A percentile compares a stretch with the other conserved stretches of the same genome.
Conservation (phyloP, 92 coral and sea anemone genomes). For the Siderastrea radians region DNA sequence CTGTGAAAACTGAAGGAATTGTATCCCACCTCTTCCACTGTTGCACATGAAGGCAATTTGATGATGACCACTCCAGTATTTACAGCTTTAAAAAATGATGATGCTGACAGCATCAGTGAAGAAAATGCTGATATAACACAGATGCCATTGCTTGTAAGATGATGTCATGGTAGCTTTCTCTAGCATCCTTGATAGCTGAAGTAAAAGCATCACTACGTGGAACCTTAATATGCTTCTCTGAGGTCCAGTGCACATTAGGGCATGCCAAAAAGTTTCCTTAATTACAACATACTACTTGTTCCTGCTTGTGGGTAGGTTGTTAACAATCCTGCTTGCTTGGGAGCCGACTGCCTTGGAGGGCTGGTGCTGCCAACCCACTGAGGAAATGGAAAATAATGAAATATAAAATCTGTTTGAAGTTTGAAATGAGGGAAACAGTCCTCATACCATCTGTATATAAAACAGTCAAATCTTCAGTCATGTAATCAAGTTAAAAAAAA, state of each 20-base stretch:
- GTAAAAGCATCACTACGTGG: too few relatives aligned
- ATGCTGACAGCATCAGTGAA: background rate
- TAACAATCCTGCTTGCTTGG: slow-evolving; percentile 53
- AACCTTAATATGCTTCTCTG: too few relatives aligned
- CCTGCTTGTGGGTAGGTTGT: slow-evolving; percentile 70
- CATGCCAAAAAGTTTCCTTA: background rate
- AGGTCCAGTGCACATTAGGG: too few relatives aligned
- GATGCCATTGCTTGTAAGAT: background rate
- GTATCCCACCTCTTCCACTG: too few relatives aligned
- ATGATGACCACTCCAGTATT: background rate
- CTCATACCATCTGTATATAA: too few relatives aligned
- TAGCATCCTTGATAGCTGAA: too few relatives aligned
- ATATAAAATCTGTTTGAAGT: background rate
- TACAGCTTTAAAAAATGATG: background rate
- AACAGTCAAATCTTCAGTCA: too few relatives aligned
- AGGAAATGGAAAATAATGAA: background rate
- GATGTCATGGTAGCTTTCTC: background rate
- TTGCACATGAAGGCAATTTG: too few relatives aligned
- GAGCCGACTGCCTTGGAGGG: slow-evolving; percentile 52
- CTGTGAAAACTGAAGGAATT: too few relatives aligned
- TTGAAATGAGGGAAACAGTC: too few relatives aligned
- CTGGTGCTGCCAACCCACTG: slow-evolving; percentile 78
- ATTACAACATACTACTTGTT: slow-evolving; percentile 61
- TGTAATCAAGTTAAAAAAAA: too few relatives aligned
- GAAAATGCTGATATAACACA: background rate